Percentiles rank a stretch among this genome's conserved stretches.
Conservation (phyloP, 2,797 vertebrate genomes). For the Oreonectes daqikongensis region DNA sequence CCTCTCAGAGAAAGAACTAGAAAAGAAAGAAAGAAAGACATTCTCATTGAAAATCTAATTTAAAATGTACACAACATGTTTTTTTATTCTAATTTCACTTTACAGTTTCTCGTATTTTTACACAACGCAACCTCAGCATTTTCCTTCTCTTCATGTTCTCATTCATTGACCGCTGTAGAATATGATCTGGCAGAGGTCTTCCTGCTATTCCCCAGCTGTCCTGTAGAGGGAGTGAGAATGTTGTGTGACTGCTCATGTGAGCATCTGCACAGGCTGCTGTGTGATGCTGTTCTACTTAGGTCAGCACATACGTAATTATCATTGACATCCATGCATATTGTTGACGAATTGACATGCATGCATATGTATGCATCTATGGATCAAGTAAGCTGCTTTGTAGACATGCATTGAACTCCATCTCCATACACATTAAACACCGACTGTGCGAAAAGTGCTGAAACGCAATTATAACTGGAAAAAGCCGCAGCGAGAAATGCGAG, state of each 20-base stretch:
- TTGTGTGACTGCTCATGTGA: slow-evolving; percentile 23
- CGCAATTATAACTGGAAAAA: slow-evolving; percentile 19
- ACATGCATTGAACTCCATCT: slow-evolving; percentile 2
- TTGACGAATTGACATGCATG: slow-evolving; percentile 6
- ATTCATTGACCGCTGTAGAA: background rate
- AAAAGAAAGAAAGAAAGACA: no score
- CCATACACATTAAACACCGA: slow-evolving; percentile 9
- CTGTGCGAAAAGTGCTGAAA: slow-evolving; percentile 38
- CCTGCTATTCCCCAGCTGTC: slow-evolving; percentile 20
- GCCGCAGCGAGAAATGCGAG: slow-evolving; percentile 17
- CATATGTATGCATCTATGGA: slow-evolving; percentile 22
- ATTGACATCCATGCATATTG: slow-evolving; percentile 27
- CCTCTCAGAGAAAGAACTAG: no score
- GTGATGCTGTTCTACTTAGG: slow-evolving; percentile 7
- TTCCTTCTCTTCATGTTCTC: background rate
- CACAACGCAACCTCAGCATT: background rate
- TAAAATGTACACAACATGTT: no score
- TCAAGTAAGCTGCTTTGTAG: slow-evolving; percentile 21
- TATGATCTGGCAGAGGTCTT: background rate
- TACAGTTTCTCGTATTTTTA: background rate
- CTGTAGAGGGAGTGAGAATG: slow-evolving; percentile 52
- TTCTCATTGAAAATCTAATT: no score
- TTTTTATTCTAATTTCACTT: background rate
- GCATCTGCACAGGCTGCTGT: slow-evolving; percentile 11
- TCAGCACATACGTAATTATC: slow-evolving; percentile 41